Conservation (phyloP, 2,797 vertebrate genomes). For the Peromyscus aztecus region DNA sequence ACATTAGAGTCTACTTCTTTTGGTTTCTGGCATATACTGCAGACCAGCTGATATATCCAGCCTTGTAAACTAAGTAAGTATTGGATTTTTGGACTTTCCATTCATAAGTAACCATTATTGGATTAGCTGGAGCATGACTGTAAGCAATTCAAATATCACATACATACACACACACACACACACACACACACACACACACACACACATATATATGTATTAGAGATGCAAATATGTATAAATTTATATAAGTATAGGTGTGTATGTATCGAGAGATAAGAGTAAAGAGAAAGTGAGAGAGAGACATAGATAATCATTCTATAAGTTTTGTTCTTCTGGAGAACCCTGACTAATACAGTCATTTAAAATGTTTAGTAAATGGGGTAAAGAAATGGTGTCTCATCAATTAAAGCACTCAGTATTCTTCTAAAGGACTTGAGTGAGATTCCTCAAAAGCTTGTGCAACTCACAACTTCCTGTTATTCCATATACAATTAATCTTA, state of each 20-base stretch:
- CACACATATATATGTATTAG: too few species aligned
- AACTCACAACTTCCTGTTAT: background rate
- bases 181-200: too few species aligned
- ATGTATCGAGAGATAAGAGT: too few species aligned
- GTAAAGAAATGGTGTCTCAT: background rate
- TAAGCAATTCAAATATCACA: background rate
- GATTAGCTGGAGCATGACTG: background rate
- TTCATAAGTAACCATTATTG: background rate
- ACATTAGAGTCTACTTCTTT: background rate
- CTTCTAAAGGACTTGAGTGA: background rate
- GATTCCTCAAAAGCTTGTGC: too few species aligned
- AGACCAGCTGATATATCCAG: background rate
- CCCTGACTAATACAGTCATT: background rate
- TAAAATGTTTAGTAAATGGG: background rate
- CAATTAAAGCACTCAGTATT: background rate
- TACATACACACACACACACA: too few species aligned
- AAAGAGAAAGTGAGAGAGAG: too few species aligned
- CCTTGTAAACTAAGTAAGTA: background rate
- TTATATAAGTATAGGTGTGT: too few species aligned
- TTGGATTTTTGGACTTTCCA: background rate
- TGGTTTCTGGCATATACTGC: background rate
- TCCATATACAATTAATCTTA: background rate
- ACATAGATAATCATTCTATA: background rate
- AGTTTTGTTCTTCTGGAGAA: background rate
- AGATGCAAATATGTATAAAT: too few species aligned